Conservation (phyloP, 2,888 invertebrate species). For the Seira ritae region DNA sequence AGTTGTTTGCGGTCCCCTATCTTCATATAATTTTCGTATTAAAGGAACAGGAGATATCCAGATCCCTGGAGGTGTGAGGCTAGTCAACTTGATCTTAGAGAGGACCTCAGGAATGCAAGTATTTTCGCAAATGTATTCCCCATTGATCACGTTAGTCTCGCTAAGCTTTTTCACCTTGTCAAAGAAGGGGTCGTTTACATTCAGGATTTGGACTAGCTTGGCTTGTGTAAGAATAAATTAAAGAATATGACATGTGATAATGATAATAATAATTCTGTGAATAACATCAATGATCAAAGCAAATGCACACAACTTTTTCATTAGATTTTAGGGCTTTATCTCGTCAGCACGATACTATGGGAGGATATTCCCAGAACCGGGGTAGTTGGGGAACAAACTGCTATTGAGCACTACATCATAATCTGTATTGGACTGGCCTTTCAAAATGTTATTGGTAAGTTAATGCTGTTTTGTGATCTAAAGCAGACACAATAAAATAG, state of each 20-base stretch:
- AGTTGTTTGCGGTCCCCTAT: neutral
- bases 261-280: neutral
- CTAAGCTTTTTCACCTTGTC: constrained; percentile 14
- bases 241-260: no score
- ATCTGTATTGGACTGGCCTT: neutral
- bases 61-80: neutral
- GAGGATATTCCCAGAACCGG: constrained; percentile 6
- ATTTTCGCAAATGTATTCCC: constrained; percentile 19
- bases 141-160: neutral
- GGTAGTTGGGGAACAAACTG: neutral
- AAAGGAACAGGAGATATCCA: neutral
- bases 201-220: neutral
- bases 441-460: constrained; percentile 16
- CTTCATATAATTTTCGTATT: neutral
- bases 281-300: neutral
- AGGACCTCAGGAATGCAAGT: constrained; percentile 4
- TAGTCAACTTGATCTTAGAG: neutral
- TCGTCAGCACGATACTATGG: constrained; percentile 11
- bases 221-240: constrained; percentile 14
- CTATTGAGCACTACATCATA: constrained; percentile 16
- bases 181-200: neutral
- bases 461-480: no score
- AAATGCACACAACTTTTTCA: neutral
- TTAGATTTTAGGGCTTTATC: neutral
- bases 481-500: no score